A percentile compares a stretch with the other conserved stretches of the same genome.
These are phyloP conservation scores for Ctena decussata DNA, from an alignment of 2,888 invertebrate genomes.

Conservation along the genomic window DNA sequence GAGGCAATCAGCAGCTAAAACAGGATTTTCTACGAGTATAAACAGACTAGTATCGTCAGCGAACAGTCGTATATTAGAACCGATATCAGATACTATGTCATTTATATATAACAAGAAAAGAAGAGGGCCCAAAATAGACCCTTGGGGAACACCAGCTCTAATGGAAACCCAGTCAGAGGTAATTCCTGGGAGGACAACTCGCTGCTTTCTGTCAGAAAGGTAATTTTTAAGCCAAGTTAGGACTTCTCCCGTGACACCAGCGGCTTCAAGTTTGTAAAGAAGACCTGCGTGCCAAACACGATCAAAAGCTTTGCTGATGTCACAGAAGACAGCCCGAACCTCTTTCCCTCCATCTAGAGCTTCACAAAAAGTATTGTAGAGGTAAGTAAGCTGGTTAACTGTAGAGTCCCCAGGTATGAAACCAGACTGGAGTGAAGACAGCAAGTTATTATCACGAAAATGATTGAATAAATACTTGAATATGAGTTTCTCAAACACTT, in stretches of 20 bases:
- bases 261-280: not conserved
- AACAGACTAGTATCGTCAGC: too few species aligned
- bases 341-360: too few species aligned
- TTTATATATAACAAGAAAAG: not conserved
- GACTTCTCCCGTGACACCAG: not conserved
- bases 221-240: too few species aligned
- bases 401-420: not conserved
- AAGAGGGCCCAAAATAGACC: not conserved
- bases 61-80: not conserved
- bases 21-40: not conserved
- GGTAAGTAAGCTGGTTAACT: not conserved
- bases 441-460: not conserved
- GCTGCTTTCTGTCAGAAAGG: not conserved
- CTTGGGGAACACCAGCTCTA: not conserved
- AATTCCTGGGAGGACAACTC: not conserved
- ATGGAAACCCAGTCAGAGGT: not conserved
- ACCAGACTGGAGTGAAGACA: not conserved
- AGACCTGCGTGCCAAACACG: too few species aligned
- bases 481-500: not conserved
- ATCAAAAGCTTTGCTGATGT: not conserved
- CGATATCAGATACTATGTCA: not conserved
- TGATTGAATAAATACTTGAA: not conserved
- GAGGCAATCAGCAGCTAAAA: not conserved
- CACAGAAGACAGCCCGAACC: not conserved
- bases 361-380: too few species aligned